Conservation (phyloP, 2,888 invertebrate genomes). For the Diarsia dahlii region DNA sequence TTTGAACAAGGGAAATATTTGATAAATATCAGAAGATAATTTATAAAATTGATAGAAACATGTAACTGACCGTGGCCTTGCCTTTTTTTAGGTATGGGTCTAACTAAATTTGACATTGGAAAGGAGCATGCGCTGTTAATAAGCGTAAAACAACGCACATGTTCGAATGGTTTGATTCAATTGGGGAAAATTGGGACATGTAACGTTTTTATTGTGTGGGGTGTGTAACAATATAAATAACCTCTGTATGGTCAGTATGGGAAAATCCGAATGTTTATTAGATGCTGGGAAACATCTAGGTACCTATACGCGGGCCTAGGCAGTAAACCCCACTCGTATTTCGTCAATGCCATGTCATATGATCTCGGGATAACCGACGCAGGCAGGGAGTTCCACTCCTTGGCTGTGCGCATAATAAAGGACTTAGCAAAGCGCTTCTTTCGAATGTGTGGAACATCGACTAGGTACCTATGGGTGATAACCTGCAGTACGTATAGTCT, state of each 20-base stretch:
- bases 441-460: too few relatives aligned
- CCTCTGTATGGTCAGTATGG: background rate
- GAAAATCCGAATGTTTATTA: background rate
- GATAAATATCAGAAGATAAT: background rate
- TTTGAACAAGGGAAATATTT: background rate
- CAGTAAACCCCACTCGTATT: too few relatives aligned
- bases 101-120: background rate
- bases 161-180: conserved; percentile 2
- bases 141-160: background rate
- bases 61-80: background rate
- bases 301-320: too few relatives aligned
- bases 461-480: too few relatives aligned
- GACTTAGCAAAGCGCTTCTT: too few relatives aligned
- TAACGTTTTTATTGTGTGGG: background rate
- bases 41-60: background rate
- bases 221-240: background rate
- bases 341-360: too few relatives aligned
- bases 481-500: too few relatives aligned
- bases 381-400: too few relatives aligned
- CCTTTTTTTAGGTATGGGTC: background rate
- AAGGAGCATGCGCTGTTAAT: conserved; percentile 20
- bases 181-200: background rate
- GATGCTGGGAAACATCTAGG: background rate
- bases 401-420: too few relatives aligned
- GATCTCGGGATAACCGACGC: too few relatives aligned